These are phyloP conservation scores for Tricholaema leucomelas DNA, from an alignment of 2,113 vertebrate species.

Conservation along the genomic window DNA sequence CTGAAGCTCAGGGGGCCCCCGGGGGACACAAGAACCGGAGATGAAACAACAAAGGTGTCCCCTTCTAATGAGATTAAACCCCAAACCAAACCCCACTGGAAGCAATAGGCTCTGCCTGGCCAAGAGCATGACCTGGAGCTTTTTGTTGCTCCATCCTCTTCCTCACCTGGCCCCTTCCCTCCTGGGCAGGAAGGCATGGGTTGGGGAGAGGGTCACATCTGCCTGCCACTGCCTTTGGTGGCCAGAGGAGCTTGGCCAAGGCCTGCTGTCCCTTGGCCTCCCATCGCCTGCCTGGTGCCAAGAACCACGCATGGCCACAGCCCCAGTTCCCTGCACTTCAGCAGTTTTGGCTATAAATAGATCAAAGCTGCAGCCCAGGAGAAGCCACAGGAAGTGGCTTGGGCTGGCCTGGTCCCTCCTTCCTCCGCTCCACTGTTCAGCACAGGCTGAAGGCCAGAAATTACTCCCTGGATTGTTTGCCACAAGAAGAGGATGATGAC, in stretches of 20 bases:
- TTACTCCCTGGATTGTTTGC: not conserved
- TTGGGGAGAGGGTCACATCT: not conserved
- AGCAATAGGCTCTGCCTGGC: not conserved
- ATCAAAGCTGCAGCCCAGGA: not conserved
- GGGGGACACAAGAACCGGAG: conserved; percentile 45
- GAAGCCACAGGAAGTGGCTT: conserved; percentile 30
- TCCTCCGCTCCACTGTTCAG: not conserved
- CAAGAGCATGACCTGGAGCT: not conserved
- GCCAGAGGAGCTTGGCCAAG: not conserved
- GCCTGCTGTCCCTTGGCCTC: not conserved
- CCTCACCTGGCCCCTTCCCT: not conserved
- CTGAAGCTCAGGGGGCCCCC: not conserved
- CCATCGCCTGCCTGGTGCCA: accelerated
- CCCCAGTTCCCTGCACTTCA: not conserved
- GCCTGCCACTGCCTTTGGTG: not conserved
- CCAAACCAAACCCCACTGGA: not conserved
- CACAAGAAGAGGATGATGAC: accelerated
- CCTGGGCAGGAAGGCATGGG: not conserved
- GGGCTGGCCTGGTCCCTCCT: not conserved
- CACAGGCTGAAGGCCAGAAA: not conserved
- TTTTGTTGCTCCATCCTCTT: not conserved
- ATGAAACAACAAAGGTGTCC: conserved; percentile 27
- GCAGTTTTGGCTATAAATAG: conserved; percentile 21
- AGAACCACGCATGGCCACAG: accelerated
- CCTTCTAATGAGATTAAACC: not conserved